phyloP scores from a whole-genome alignment of 2,888 invertebrate species.

The Urechis unicinctus region DNA sequence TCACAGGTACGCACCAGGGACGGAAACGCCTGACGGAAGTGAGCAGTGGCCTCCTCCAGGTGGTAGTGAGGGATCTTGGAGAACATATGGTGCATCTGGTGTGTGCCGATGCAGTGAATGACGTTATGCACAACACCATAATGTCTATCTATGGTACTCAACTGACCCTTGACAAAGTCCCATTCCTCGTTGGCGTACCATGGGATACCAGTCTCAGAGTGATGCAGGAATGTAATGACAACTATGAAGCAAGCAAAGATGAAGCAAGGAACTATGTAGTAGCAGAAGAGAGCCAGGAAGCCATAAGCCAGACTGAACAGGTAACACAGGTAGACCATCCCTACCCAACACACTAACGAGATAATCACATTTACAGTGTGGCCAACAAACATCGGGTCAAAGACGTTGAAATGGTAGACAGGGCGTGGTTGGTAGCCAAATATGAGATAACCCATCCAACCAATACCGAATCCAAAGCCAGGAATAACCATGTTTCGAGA shows the following conservation, averaged over 20 bases:
- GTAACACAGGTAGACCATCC: conserved; percentile 25
- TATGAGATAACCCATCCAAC: conserved; percentile 37
- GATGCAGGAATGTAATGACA: conserved; percentile 45
- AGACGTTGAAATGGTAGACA: conserved; percentile 30
- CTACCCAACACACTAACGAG: conserved; percentile 23
- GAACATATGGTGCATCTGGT: conserved; percentile 45
- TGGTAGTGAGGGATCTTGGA: conserved; percentile 44
- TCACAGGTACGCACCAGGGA: conserved; percentile 31
- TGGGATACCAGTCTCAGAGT: conserved; percentile 39
- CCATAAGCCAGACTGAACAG: conserved; percentile 24
- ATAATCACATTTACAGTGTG: conserved; percentile 18
- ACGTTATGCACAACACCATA: conserved; percentile 41
- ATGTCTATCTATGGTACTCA: conserved; percentile 41
- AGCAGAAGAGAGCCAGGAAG: conserved; percentile 23
- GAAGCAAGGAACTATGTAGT: conserved; percentile 34
- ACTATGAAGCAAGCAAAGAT: conserved; percentile 39
- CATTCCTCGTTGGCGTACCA: conserved; percentile 40
- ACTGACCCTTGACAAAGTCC: conserved; percentile 45
- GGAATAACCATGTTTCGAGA: conserved; percentile 7
- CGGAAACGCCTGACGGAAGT: conserved; percentile 37
- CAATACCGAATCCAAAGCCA: conserved; percentile 26
- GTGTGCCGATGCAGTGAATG: conserved; percentile 39
- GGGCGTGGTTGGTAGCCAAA: conserved; percentile 36
- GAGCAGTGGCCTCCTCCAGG: conserved; percentile 37
- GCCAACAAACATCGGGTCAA: conserved; percentile 25